These are phyloP conservation scores for Ranitomeya imitator DNA, from an alignment of 2,113 vertebrate genomes.

Conservation along the genomic window DNA sequence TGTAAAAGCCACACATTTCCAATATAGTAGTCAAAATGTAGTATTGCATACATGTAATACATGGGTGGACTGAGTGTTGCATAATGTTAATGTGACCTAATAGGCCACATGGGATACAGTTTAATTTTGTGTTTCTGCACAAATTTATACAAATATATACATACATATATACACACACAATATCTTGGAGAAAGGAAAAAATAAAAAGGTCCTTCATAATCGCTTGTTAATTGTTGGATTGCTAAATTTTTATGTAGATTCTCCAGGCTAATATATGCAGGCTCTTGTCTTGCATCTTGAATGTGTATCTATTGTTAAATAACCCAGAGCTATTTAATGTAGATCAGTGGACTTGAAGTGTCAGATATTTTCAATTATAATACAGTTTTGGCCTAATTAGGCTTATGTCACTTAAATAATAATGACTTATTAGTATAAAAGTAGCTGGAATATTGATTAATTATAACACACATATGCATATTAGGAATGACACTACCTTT, in stretches of 20 bases:
- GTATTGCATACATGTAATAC: background rate
- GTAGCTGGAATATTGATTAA: slow-evolving; percentile 34
- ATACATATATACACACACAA: background rate
- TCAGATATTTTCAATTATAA: slow-evolving; percentile 38
- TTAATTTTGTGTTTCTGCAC: no score
- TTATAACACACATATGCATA: slow-evolving; percentile 42
- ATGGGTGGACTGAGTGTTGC: background rate
- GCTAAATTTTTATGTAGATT: background rate
- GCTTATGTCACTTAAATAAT: slow-evolving; percentile 38
- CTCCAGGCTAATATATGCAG: slow-evolving; percentile 14
- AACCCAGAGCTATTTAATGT: slow-evolving; percentile 19
- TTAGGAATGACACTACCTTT: slow-evolving; percentile 44
- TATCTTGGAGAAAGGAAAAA: background rate
- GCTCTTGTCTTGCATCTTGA: slow-evolving; percentile 4
- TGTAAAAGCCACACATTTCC: no score
- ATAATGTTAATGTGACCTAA: background rate
- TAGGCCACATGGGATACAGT: background rate
- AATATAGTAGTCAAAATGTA: background rate
- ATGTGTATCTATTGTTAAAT: slow-evolving; percentile 14
- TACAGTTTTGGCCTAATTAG: slow-evolving; percentile 37
- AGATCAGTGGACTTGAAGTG: slow-evolving; percentile 35
- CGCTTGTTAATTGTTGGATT: background rate
- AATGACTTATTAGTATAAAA: slow-evolving; percentile 41
- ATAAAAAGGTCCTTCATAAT: background rate
- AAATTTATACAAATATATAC: background rate